Base-by-base conservation (phyloP, 2,888 invertebrate species). In the Drosophila parthenogenetica region DNA sequence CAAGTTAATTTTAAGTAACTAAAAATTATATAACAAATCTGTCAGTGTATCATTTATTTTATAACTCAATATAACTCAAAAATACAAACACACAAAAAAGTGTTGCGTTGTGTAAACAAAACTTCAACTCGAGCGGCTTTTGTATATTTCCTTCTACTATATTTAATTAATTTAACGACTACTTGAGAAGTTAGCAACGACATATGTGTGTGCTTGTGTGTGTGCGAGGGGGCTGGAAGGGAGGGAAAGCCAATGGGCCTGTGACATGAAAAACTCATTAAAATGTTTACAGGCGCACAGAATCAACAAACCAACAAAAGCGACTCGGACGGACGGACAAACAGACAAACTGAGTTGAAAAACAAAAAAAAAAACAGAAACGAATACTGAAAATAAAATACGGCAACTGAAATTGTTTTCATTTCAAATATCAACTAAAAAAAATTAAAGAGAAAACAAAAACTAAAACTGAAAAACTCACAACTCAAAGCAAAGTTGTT, bases 161-260 rank as follows among this genome's bases (percentile, higher is more conserved):
- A 89, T 87, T 90, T 89, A 90, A 89, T 89, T 90, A 90, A 90
- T 87, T 89, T 84, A 84, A 82, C 85, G 89, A 89, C 89, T 89
- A 90, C 89, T 89, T 90, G 87, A 89, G 89, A 88, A 89, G 88
- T 90, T 86, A 75, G 77, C 79, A 65, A 43, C 64, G 78, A 83
- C 73, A 83, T 71, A 80, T 71, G 69, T 65, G 40, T 61, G 43
- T 71, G 69, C 63, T 37, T 61, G 43, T 43, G 22, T 13, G 62
- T 16, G 50, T 10, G 48, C 13, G 13, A 49, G 39, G 54, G 50
- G 51, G 59, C 29, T 16, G 32, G 11, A 32, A 53, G 32, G 32
- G 57, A 59, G 66, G 67, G 60, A 54, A 51, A 57, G 70, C 70
- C 74, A 64, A 76, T 69, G 77, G 66, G 81, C 70, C 49, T 60